A percentile compares a stretch with the other conserved stretches of the same genome.
Evolutionary conservation across 2,113 vertebrate genomes (phyloP).

Genomic region (Sminthopsis crassicaudata): DNA sequence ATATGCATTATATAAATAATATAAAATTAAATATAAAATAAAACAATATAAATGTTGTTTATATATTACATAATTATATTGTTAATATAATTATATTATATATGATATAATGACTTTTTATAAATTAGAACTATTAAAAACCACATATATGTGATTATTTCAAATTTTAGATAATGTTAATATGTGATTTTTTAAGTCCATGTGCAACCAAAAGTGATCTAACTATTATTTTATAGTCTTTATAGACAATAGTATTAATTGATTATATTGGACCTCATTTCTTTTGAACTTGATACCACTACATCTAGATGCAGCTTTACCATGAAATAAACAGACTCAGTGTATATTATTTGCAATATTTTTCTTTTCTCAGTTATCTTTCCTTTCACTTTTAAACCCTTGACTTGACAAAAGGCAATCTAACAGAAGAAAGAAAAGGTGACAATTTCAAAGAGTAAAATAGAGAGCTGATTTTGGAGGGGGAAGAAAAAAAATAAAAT

Average conservation of each 20-base stretch:
- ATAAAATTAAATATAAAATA: too few relatives aligned
- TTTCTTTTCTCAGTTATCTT: not conserved
- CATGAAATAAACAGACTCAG: not conserved
- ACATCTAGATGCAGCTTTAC: not conserved
- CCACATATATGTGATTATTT: too few relatives aligned
- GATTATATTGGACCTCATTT: not conserved
- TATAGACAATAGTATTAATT: not conserved
- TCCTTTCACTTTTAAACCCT: not conserved
- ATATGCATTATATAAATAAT: too few relatives aligned
- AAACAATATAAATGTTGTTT: too few relatives aligned
- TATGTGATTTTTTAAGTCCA: not conserved
- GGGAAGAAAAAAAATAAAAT: not conserved
- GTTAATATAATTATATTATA: too few relatives aligned
- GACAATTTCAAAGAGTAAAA: not conserved
- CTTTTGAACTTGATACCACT: not conserved
- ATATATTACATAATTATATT: too few relatives aligned
- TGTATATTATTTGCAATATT: not conserved
- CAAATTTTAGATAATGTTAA: not conserved
- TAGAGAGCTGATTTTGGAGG: not conserved
- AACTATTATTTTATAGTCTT: too few relatives aligned
- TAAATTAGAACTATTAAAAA: too few relatives aligned
- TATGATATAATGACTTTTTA: too few relatives aligned
- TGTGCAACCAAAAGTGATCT: not conserved
- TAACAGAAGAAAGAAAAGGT: constrained; percentile 33
- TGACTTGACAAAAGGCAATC: not conserved